phyloP scores from a whole-genome alignment of 2,113 vertebrate genomes.

The Perca schrenkii region DNA sequence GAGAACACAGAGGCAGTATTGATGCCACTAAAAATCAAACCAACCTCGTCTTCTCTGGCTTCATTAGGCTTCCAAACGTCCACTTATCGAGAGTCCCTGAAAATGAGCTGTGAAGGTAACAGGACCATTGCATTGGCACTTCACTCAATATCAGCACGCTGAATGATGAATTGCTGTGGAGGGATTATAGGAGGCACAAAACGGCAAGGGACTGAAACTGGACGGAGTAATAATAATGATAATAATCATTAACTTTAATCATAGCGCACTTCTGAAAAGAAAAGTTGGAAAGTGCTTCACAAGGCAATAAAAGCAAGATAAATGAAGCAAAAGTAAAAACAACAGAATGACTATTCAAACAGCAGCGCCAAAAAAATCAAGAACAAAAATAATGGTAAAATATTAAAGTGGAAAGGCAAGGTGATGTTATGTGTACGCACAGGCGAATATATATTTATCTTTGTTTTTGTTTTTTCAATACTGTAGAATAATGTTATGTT shows the following conservation, averaged over 20 bases:
- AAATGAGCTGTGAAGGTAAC: constrained; percentile 73
- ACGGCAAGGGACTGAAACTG: not conserved
- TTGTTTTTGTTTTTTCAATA: too few species aligned
- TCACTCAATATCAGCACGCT: constrained; percentile 69
- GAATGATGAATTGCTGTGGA: constrained; percentile 71
- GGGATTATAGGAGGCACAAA: constrained; percentile 14
- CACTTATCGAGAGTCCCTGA: constrained; percentile 66
- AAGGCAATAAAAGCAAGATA: not conserved
- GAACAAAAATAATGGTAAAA: not conserved
- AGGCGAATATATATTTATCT: too few species aligned
- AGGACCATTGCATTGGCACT: constrained; percentile 73
- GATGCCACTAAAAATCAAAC: constrained; percentile 46
- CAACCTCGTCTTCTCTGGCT: constrained; percentile 22
- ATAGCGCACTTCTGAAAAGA: not conserved
- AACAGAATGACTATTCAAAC: not conserved
- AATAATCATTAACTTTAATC: not conserved
- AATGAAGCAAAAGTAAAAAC: not conserved
- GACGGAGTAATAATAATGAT: not conserved
- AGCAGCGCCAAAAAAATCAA: not conserved
- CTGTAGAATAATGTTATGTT: too few species aligned
- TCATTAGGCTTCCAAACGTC: constrained; percentile 55
- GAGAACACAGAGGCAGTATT: constrained; percentile 18
- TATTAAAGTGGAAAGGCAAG: not conserved
- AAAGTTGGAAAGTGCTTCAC: constrained; percentile 4
- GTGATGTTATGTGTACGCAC: not conserved